Base-by-base conservation (phyloP, 2,888 invertebrate species). In the Ischnura elegans region DNA sequence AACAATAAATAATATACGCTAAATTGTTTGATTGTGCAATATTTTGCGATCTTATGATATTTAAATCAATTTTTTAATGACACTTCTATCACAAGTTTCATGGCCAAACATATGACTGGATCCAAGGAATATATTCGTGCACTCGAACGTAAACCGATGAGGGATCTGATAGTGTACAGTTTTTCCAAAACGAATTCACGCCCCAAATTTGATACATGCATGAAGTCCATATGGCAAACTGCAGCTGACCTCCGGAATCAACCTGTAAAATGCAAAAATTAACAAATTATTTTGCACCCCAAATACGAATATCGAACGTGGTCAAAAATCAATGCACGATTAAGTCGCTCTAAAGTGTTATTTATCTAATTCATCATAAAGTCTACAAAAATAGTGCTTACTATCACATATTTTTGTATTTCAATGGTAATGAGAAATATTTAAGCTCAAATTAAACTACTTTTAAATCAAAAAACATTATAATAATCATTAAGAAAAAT, bases 201-300 rank as follows among this genome's bases (percentile, higher is more conserved):
- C 76, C 76, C 76, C 76, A 76, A 36, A 76, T 36, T 76, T 76
- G 76, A 5, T 76, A 76, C 76, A 76, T 76, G 76, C 76, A 76
- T 3, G 76, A 76, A 10, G 76, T 76, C 76, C 76, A 76, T 21
- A 76, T 76, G 25, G 76, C 76, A 36, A 76, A 76, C 36, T 76
- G 76, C 76, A 76, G 76, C 36, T 76, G 76, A 13, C 76, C 76
- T 13, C 36, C 8, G 76, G 76, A 76, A 13, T 76, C 76, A 76
- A 36, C 36, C 76, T 76, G 76, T 6, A n/a, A 10, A 76, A n/a
- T 76, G 36, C 29, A 36, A 76, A 36, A 21, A 61, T n/a, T n/a
- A n/a, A n/a, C n/a, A n/a, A n/a, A n/a, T n/a, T n/a, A n/a, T n/a
- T n/a, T n/a, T n/a, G n/a, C n/a, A n/a, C n/a, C n/a, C n/a, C n/a